Base-by-base conservation (phyloP, 2,888 invertebrate genomes). In the Aphelenchoides bicaudatus region DNA sequence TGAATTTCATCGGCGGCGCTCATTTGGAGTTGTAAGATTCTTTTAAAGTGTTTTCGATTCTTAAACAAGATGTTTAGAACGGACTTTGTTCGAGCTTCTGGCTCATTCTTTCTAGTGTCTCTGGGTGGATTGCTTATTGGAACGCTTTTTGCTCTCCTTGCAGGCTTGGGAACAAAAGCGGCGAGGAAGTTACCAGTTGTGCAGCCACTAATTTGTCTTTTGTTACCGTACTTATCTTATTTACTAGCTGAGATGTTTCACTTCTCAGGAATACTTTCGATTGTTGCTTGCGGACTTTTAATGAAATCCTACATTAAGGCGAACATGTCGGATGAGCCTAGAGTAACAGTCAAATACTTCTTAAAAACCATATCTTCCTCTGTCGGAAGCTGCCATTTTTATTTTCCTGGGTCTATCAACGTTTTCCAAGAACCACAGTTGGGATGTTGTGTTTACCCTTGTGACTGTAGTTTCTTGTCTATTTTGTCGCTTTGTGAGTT, bases 191-290 rank as follows among this genome's bases (percentile, higher is more conserved):
- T 49, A 28, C 23, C 29, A 25, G 50, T 49, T 8, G 92, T 94
- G 71, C 94, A 96, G 82, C 96, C 96, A 13, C 88, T 96, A 79
- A 91, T 94, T 82, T 91, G 96, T 80, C 91, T 96, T 79, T 89
- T 93, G 58, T 91, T 94, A 88, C 92, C 94, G 58, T 96, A 96
- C 80, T 83, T 94, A 79, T 89, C 93, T 59, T 96, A 96, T 81
- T 84, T 96, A 55, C 89, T 89, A 79, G 93, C 96, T 47, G 96
- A 96, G 84, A 91, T 93, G 83, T 91, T 94, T 82, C 93, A 94
- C 80, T 88, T 93, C 87, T 94, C 93, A 34, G 65, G 68, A 6
- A 65, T 64, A 47, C 47, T 64, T 50, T 51, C 64, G 65, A 90
- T 93, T 74, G 92, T 93, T 19, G 93, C 94, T 81, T 94, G 94